Evolutionary conservation across 2,888 invertebrate species (phyloP), one percentile per base, ranked within the genome.

Genomic region (Calephelis perditalis): DNA sequence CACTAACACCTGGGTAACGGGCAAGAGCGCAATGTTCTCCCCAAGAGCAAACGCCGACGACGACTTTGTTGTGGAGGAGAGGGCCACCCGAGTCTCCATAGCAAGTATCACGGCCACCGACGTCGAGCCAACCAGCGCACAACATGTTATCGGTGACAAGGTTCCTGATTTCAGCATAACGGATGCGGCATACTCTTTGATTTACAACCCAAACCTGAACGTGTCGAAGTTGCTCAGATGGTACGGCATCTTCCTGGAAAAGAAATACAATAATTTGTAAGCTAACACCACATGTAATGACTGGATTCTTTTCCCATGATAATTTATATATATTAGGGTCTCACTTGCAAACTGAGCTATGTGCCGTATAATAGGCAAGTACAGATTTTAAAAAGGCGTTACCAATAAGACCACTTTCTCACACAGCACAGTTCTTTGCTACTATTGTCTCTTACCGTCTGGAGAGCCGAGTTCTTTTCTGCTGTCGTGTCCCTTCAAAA

Each of bases 71-170:
- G 71, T 84, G 82, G 67, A 78, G 71, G 7, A 84, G 75, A 43
- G 85, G 83, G 45, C 84, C 79, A 1, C 84, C 86, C 36, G 78
- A 77, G 68, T 83, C 85, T 2, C 80, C 81, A 59, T 73, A 74
- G 73, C 85, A 86, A 71, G 81, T 79, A 63, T 79, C 84, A 35
- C 83, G 81, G 43, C 84, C 84, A 7, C 83, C 82, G 0, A 79
- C 77, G 57, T 78, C 76, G 49, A 82, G 68, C 74, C 74, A 77
- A 3, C 82, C 84, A 9, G 81, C 71, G 70, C 84, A 84, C 62
- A 83, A 40, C 82, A 82, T 81, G 68, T 79, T 78, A 60, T 75
- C 73, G 6, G 76, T 78, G 37, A 81, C 59, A 3, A 61, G 60
- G 5, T 37, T 66, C 3, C 71, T 26, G 3, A 4, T 3, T 65